Conservation (phyloP, 2,888 invertebrate species). For the Amphiduros pacificus region DNA sequence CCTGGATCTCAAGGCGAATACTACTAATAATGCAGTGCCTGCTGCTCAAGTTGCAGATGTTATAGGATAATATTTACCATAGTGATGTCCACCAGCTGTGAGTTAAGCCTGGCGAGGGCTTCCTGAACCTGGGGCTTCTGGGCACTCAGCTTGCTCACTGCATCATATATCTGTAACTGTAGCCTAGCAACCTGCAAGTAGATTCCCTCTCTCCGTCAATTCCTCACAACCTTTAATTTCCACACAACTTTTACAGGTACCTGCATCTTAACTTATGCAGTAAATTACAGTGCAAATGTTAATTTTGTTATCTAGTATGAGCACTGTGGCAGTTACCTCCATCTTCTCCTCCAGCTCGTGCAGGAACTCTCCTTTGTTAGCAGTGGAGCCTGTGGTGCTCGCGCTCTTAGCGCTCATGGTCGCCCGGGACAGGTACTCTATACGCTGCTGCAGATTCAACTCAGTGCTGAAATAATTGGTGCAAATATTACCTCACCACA, state of each 20-base stretch:
- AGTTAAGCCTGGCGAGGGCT: constrained; percentile 75
- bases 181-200: constrained; percentile 57
- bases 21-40: too few relatives aligned
- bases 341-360: constrained; percentile 90
- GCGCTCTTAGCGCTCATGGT: constrained; percentile 91
- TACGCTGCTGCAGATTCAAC: constrained; percentile 76
- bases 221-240: neutral
- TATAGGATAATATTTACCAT: constrained; percentile 69
- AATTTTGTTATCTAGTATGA: too few relatives aligned
- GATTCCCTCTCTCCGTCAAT: neutral
- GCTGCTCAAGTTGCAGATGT: too few relatives aligned
- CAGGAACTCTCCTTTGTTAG: constrained; percentile 75
- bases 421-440: constrained; percentile 89
- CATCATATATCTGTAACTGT: constrained; percentile 67
- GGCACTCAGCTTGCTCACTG: constrained; percentile 65
- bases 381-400: constrained; percentile 62
- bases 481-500: too few relatives aligned
- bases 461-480: constrained; percentile 69
- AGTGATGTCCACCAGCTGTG: constrained; percentile 82
- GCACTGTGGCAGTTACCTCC: too few relatives aligned
- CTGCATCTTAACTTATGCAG: too few relatives aligned
- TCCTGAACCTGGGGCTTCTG: constrained; percentile 52
- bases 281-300: too few relatives aligned
- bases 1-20: too few relatives aligned
- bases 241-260: neutral